A percentile compares a stretch with the other conserved stretches of the same genome.
phyloP scores from a whole-genome alignment of 92 coral and sea anemone species.

The Parazoanthus swiftii region DNA sequence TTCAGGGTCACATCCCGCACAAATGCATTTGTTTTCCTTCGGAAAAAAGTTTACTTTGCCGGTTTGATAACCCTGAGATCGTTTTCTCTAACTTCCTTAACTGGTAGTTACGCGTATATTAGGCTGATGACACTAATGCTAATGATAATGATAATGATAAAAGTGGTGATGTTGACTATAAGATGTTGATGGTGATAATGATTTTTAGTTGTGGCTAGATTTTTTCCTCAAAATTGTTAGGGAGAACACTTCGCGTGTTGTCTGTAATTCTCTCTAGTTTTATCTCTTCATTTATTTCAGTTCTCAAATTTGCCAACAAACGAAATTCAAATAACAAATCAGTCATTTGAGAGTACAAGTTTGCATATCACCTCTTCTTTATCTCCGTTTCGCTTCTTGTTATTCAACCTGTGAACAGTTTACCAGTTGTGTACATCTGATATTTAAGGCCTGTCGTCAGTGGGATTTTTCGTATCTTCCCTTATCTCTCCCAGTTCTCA shows the following conservation, averaged over 20 bases:
- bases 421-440: too few species aligned
- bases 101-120: background rate
- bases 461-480: too few species aligned
- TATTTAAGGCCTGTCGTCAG: too few species aligned
- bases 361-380: background rate
- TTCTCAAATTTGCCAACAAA: background rate
- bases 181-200: too few species aligned
- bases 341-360: background rate
- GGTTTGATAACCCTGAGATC: background rate
- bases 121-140: too few species aligned
- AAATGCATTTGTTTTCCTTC: background rate
- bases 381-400: background rate
- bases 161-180: too few species aligned
- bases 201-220: background rate
- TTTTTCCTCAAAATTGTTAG: background rate
- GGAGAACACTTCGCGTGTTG: background rate
- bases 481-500: background rate
- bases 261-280: background rate
- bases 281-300: background rate
- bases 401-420: too few species aligned
- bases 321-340: background rate
- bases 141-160: too few species aligned
- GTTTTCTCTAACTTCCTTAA: background rate
- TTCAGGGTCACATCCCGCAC: too few species aligned
- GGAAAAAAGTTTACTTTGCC: background rate